A percentile compares a stretch with the other conserved stretches of the same genome.
phyloP scores from a whole-genome alignment of 2,797 vertebrate species.

The Picus viridis region DNA sequence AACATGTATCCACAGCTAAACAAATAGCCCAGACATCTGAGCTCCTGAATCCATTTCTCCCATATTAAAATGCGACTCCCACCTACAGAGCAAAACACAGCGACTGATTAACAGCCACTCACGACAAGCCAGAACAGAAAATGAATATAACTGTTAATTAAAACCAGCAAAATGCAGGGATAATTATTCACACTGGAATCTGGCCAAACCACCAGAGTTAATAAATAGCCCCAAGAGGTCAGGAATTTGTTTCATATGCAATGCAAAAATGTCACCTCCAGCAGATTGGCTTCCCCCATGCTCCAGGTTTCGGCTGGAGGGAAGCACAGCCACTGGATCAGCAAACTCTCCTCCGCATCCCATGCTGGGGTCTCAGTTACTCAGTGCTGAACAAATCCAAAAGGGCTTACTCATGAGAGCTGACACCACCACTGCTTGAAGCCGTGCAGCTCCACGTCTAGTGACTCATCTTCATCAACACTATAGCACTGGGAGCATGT shows the following conservation, averaged over 20 bases:
- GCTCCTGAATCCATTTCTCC: slow-evolving; percentile 4
- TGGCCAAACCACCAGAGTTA: slow-evolving; percentile 37
- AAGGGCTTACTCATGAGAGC: neutral
- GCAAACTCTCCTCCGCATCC: neutral
- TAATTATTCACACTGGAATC: slow-evolving; percentile 39
- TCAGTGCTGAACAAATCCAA: neutral
- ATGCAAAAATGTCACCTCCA: slow-evolving; percentile 34
- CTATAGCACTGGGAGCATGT: neutral
- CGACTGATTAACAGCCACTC: neutral
- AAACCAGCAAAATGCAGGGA: neutral
- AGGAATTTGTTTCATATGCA: slow-evolving; percentile 2
- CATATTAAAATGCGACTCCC: slow-evolving; percentile 16
- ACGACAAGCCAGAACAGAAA: neutral
- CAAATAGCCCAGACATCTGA: slow-evolving; percentile 37
- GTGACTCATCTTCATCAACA: neutral
- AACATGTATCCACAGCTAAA: slow-evolving; percentile 3
- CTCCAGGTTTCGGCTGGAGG: neutral
- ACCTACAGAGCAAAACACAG: neutral
- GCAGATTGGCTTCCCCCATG: neutral
- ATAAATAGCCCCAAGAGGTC: slow-evolving; percentile 45
- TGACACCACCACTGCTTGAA: neutral
- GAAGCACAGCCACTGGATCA: neutral
- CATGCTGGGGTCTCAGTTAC: neutral
- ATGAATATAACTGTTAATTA: slow-evolving; percentile 34
- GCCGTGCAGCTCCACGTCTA: neutral